Conservation (phyloP, 2,113 vertebrate genomes). For the Nematolebias whitei region DNA sequence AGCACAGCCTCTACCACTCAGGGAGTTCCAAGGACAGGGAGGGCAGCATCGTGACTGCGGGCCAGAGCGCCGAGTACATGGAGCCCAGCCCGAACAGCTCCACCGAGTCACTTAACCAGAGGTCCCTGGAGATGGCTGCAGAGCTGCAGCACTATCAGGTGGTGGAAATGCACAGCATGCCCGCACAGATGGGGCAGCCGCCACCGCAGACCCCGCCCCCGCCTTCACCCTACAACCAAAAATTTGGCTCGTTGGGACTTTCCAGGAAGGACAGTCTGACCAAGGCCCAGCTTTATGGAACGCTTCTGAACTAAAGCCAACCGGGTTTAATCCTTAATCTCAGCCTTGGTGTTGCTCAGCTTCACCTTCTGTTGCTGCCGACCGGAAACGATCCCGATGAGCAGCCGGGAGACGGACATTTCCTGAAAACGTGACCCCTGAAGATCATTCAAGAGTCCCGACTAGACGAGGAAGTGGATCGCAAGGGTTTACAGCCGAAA, state of each 20-base stretch:
- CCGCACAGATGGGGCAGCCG: conserved; percentile 74
- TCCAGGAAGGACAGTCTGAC: conserved; percentile 97
- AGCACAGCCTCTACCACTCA: conserved; percentile 88
- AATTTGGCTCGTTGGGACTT: conserved; percentile 89
- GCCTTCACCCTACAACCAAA: conserved; percentile 86
- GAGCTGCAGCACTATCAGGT: conserved; percentile 90
- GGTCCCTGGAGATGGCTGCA: conserved; percentile 86
- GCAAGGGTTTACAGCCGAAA: conserved; percentile 30
- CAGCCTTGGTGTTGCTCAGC: conserved; percentile 7
- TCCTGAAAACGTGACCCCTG: conserved; percentile 44
- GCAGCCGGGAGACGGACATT: conserved; percentile 36
- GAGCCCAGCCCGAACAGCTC: conserved; percentile 91
- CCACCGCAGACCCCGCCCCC: conserved; percentile 77
- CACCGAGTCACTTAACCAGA: conserved; percentile 88
- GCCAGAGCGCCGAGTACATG: conserved; percentile 83
- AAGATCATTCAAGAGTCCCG: conserved; percentile 43
- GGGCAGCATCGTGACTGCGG: conserved; percentile 61
- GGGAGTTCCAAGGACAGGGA: conserved; percentile 87
- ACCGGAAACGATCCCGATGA: conserved; percentile 28
- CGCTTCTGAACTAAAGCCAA: conserved; percentile 88
- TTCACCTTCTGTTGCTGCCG: conserved; percentile 15
- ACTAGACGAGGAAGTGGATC: not conserved
- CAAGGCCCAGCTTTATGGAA: conserved; percentile 97
- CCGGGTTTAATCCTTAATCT: conserved; percentile 27
- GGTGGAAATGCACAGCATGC: conserved; percentile 84